Base-by-base conservation (phyloP, 2,113 vertebrate genomes). In the Podarcis muralis region DNA sequence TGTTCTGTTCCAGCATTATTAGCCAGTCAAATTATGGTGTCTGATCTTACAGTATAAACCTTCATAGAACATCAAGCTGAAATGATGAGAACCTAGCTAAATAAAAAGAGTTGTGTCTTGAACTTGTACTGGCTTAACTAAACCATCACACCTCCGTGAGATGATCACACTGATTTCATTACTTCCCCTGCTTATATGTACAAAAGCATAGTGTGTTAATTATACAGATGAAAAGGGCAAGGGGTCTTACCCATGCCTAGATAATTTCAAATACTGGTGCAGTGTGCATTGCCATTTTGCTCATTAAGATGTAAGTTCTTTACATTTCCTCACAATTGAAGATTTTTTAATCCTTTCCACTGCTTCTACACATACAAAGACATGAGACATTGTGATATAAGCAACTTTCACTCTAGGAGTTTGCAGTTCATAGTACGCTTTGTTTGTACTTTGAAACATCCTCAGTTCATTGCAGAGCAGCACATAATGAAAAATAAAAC, bases 351-450 rank as follows among this genome's bases (percentile, higher is more conserved):
- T 53, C 48, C 48, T 53, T 53, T 53, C 11, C 48, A 15, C 30
- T 16, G n/a, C 32, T 89, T n/a, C 71, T 92, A 2, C 69, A 76
- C 88, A 62, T 91, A 23, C 93, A 92, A 72, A 62, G 13, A 86
- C 77, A 79, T 27, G 30, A 79, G 65, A 53, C 48, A 48, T 4
- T 12, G n/a, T 57, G 85, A 68, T 65, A 57, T 32, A 22, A 57
- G 40, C 40, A 43, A 80, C 6, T 0, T 35, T 80, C 57, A 2
- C 84, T 83, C 20, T 57, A 76, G 74, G 18, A 83, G 90, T 90
- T 7, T 92, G 23, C 1, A 0, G 53, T 75, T 89, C 78, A 22
- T 32, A 81, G 74, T 40, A 37, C 11, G 3, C 35, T 59, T 53
- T 5, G 6, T 5, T 43, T 85, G 23, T 37, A 75, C 30, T 27